These are phyloP conservation scores for Hippocampus mohnikei DNA, from an alignment of 2,113 vertebrate genomes.

Conservation along the genomic window DNA sequence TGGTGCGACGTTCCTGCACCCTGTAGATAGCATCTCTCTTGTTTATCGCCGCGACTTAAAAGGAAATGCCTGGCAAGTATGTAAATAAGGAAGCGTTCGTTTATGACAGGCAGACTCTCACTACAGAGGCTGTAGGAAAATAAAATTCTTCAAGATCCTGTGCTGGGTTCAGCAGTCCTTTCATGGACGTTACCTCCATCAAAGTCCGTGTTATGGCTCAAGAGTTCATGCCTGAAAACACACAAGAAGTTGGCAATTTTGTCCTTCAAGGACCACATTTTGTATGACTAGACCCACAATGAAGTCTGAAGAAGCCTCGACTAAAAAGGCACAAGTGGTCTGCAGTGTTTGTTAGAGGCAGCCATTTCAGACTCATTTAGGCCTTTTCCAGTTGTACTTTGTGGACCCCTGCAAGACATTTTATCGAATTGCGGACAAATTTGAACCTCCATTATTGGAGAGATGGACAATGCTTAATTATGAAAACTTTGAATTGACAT, in stretches of 20 bases:
- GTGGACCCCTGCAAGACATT: too few relatives aligned
- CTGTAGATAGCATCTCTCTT: slow-evolving; percentile 32
- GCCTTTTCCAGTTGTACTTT: too few relatives aligned
- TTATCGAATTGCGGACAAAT: too few relatives aligned
- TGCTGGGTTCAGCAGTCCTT: slow-evolving; percentile 14
- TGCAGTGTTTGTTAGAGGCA: too few relatives aligned
- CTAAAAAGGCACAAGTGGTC: too few relatives aligned
- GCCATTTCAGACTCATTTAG: too few relatives aligned
- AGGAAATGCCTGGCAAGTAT: slow-evolving; percentile 60
- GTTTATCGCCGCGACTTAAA: slow-evolving; percentile 56
- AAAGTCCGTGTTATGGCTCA: neutral
- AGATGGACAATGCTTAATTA: too few relatives aligned
- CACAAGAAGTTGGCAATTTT: neutral
- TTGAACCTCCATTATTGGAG: too few relatives aligned
- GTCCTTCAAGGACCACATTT: neutral
- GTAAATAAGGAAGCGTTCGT: slow-evolving; percentile 42
- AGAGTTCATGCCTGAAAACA: neutral
- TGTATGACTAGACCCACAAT: too few relatives aligned
- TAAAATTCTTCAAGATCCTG: slow-evolving; percentile 13
- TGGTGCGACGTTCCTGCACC: neutral
- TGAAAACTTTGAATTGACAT: too few relatives aligned
- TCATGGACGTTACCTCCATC: slow-evolving; percentile 2
- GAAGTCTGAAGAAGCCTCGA: too few relatives aligned
- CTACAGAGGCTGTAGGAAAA: slow-evolving; percentile 4
- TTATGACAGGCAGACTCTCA: slow-evolving; percentile 6